Percentiles rank a stretch among this genome's conserved stretches.
These are phyloP conservation scores for Scotopteryx bipunctaria DNA, from an alignment of 2,888 invertebrate genomes.

Conservation along the genomic window DNA sequence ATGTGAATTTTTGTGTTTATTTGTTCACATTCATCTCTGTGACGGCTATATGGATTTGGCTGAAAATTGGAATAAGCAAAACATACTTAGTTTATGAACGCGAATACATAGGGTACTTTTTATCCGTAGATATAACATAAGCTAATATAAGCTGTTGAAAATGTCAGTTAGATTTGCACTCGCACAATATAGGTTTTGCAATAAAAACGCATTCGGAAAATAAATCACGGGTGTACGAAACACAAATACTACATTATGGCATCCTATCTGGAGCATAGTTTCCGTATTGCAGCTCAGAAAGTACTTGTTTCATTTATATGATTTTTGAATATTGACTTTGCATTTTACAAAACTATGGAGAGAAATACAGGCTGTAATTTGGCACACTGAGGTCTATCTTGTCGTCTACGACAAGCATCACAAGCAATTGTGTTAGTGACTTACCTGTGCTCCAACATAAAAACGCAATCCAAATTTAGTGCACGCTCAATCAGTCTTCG, in stretches of 20 bases:
- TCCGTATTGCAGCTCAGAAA: neutral
- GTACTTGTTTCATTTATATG: conserved; percentile 1
- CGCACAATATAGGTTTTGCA: neutral
- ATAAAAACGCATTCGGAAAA: neutral
- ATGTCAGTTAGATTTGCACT: too few relatives aligned
- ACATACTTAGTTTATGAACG: too few relatives aligned
- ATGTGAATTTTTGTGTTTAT: too few relatives aligned
- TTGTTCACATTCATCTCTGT: too few relatives aligned
- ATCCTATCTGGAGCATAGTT: neutral
- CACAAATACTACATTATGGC: neutral
- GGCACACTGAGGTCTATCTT: conserved; percentile 1
- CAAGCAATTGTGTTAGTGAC: conserved; percentile 12
- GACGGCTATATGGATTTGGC: too few relatives aligned
- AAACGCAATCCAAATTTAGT: conserved; percentile 66
- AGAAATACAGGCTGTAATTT: neutral
- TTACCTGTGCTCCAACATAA: conserved; percentile 29
- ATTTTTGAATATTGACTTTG: neutral
- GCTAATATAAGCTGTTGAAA: too few relatives aligned
- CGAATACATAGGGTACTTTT: too few relatives aligned
- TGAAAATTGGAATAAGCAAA: too few relatives aligned
- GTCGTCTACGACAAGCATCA: too few relatives aligned
- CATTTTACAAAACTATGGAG: too few relatives aligned
- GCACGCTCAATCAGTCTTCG: conserved; percentile 61
- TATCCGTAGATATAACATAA: conserved; percentile 19
- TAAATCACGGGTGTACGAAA: neutral